Base-by-base conservation (phyloP, 1,140 invertebrate genomes). In the Thaumetopoea pityocampa region DNA sequence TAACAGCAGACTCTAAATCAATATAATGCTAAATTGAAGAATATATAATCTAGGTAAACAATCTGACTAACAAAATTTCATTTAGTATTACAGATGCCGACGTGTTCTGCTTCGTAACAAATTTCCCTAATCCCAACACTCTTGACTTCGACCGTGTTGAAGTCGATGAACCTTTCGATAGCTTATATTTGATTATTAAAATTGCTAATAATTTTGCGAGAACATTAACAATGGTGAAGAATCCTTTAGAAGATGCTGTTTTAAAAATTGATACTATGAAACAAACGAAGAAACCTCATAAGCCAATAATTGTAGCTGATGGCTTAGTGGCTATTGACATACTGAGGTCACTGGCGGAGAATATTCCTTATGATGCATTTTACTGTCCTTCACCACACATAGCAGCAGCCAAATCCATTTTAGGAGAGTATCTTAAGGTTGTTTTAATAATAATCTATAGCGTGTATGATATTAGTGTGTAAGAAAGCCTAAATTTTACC, bases 361-460 rank as follows among this genome's bases (percentile, higher is more conserved):
- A 69, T 51, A 20, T 79, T 22, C 67, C 73, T n/a, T 4, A 33
- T 3, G 58, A 73, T 42, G 32, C 65, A 37, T 66, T 74, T 35
- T 83, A 68, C 44, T 73, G 62, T 24, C 61, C 65, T n/a, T 56
- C 69, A 6, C 35, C 63, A n/a, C 22, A 77, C 24, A 48, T 67
- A 12, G 36, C 53, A 19, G 66, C 70, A 9, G 58, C 64, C 23
- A 74, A 63, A 49, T 50, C 51, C 32, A 44, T 71, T 43, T 48
- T 83, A 19, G 64, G 51, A 10, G 73, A 80, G 30, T 51, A 69
- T 50, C 48, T 82, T 20, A 71, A 72, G 38, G 78, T 79, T 51
- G 8, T 7, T 17, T 6, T 19, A 9, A 10, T 26, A 11, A n/a
- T n/a, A n/a, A n/a, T n/a, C n/a, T n/a, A n/a, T n/a, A n/a, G n/a